phyloP scores from a whole-genome alignment of 2,888 invertebrate genomes.

The Cheilosia soror region DNA sequence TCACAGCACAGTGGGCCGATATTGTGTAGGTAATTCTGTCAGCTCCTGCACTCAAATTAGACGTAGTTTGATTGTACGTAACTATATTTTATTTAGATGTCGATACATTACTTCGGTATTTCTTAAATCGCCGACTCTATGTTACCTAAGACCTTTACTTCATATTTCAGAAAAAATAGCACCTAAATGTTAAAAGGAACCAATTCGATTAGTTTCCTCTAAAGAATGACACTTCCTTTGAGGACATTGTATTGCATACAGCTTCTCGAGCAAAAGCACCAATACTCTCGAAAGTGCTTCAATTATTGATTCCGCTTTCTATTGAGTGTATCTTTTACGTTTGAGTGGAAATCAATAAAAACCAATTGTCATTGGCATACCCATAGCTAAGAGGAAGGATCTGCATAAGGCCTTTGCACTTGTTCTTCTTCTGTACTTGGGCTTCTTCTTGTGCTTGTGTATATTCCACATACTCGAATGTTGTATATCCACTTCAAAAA shows the following conservation, averaged over 20 bases:
- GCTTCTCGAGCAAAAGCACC: constrained; percentile 28
- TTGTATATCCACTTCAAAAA: constrained; percentile 7
- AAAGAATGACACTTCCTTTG: constrained; percentile 51
- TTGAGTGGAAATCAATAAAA: constrained; percentile 50
- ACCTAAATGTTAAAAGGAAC: constrained; percentile 30
- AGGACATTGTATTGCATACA: constrained; percentile 49
- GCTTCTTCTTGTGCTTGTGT: constrained; percentile 10
- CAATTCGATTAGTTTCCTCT: constrained; percentile 39
- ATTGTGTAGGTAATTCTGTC: too few species aligned
- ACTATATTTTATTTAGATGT: too few species aligned
- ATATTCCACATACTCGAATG: constrained; percentile 15
- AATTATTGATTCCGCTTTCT: constrained; percentile 43
- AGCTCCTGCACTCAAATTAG: too few species aligned
- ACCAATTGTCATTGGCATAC: constrained; percentile 48
- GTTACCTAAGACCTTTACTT: too few species aligned
- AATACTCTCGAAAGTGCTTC: constrained; percentile 45
- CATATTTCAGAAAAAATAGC: neutral
- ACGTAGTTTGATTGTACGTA: too few species aligned
- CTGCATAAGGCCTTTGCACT: constrained; percentile 43
- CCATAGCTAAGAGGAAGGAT: constrained; percentile 18
- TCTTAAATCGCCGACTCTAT: too few species aligned
- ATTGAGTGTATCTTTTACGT: constrained; percentile 52
- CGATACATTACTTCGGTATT: too few species aligned
- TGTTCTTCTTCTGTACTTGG: neutral
- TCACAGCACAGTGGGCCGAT: too few species aligned